A percentile compares a stretch with the other conserved stretches of the same genome.
Conservation (phyloP, 1,140 invertebrate species). For the Amyelois transitella region DNA sequence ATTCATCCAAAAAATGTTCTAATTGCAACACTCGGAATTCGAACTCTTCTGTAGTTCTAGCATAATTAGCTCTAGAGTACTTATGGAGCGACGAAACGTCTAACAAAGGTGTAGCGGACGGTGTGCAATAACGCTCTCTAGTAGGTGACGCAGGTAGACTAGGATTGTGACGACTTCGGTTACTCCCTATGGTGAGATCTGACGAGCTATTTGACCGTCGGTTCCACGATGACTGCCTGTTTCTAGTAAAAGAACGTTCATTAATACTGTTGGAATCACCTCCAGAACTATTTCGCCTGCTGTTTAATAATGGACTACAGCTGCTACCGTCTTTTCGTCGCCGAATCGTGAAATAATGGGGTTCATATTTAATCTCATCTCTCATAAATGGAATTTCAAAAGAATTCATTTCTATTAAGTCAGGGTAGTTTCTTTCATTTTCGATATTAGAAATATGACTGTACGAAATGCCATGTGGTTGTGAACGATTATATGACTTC, state of each 20-base stretch:
- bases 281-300: conserved; percentile 65
- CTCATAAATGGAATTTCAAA: conserved; percentile 57
- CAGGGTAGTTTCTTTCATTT: conserved; percentile 79
- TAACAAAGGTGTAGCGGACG: conserved; percentile 74
- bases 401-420: conserved; percentile 79
- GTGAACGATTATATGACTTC: conserved; percentile 35
- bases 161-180: conserved; percentile 53
- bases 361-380: conserved; percentile 53
- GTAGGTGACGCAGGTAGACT: conserved; percentile 67
- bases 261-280: conserved; percentile 54
- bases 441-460: conserved; percentile 75
- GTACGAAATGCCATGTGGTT: conserved; percentile 67
- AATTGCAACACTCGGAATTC: conserved; percentile 85
- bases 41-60: conserved; percentile 74
- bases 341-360: conserved; percentile 77
- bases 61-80: conserved; percentile 48
- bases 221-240: conserved; percentile 34
- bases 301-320: conserved; percentile 78
- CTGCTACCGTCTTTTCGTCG: conserved; percentile 77
- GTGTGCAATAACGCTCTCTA: conserved; percentile 52
- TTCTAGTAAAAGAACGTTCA: conserved; percentile 50
- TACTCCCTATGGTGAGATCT: conserved; percentile 66
- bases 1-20: conserved; percentile 85
- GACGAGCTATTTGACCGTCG: conserved; percentile 75
- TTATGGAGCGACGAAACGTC: conserved; percentile 71